phyloP scores from a whole-genome alignment of 2,113 vertebrate genomes.

The Neolamprologus hecqui region DNA sequence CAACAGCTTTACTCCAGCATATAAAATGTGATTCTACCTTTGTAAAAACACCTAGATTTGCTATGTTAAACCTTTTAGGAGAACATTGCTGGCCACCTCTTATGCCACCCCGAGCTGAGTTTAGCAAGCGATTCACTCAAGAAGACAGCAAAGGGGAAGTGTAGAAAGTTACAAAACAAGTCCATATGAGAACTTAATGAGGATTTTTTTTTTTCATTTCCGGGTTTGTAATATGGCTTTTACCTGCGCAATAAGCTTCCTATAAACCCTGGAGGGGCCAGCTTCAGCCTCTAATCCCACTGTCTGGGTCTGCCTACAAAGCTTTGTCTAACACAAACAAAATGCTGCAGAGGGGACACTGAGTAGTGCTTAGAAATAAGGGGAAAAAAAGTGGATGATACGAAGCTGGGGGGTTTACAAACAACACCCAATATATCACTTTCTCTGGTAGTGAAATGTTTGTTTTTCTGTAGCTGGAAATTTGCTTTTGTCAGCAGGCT shows the following conservation, averaged over 20 bases:
- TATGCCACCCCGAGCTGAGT: neutral
- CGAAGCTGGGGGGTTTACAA: neutral
- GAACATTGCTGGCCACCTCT: neutral
- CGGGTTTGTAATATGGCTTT: neutral
- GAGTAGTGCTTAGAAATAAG: neutral
- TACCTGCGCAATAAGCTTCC: conserved; percentile 25
- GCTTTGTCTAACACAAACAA: neutral
- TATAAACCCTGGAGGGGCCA: neutral
- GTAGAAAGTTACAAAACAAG: conserved; percentile 16
- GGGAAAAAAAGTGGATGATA: neutral
- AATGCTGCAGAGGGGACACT: neutral
- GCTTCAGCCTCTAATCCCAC: conserved; percentile 21
- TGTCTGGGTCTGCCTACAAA: conserved; percentile 26
- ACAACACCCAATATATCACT: neutral
- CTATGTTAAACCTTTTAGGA: neutral
- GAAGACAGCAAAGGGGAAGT: conserved; percentile 3
- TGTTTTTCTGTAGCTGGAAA: neutral
- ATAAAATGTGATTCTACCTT: neutral
- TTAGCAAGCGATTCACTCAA: neutral
- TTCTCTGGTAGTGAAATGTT: neutral
- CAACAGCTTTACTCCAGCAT: neutral
- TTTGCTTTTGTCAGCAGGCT: neutral
- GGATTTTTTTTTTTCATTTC: neutral
- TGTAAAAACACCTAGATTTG: neutral
- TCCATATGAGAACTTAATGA: conserved; percentile 13